Base-by-base conservation (phyloP, 2,888 invertebrate genomes). In the Cephus sareptanus region DNA sequence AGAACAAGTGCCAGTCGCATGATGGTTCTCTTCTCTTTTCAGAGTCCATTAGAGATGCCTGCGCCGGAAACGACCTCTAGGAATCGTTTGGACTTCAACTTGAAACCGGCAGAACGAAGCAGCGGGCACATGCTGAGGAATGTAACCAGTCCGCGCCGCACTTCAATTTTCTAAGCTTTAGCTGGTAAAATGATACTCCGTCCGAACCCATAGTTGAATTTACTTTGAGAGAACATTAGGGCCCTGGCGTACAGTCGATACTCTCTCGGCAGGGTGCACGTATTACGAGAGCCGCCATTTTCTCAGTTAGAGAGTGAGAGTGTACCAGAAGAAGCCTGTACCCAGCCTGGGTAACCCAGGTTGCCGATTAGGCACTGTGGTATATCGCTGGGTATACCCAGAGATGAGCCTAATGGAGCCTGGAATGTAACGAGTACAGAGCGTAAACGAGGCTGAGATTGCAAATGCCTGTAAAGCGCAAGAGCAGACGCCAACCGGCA, bases 361-460 rank as follows among this genome's bases (percentile, higher is more conserved):
- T 23, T 56, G 56, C 56, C 23, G 56, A 56, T 56, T 56, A 56
- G 56, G 56, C 56, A 56, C 56, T 23, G 23, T 23, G 56, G 56
- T 56, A 56, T 6, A 23, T 9, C 23, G 56, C 56, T 74, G 74
- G 69, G 40, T 75, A 76, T 77, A 77, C 80, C 79, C n/a, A 81
- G 83, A 82, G 83, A 82, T 79, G 68, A 79, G 85, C 77, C 86
- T 90, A 89, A 89, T 89, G 85, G 88, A 87, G 80, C 84, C 80
- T 85, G 88, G 88, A 89, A 89, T 87, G 87, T 83, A 82, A 83
- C 83, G 79, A 83, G 84, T 79, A 81, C 77, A 84, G 81, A 80
- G 82, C 85, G 86, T 88, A 89, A 90, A 89, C 85, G 87, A 86
- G 81, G 82, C 80, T 79, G 80, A 86, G 85, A 86, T 85, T 82